Conservation (phyloP, 2,113 vertebrate genomes). For the Psophia crepitans region DNA sequence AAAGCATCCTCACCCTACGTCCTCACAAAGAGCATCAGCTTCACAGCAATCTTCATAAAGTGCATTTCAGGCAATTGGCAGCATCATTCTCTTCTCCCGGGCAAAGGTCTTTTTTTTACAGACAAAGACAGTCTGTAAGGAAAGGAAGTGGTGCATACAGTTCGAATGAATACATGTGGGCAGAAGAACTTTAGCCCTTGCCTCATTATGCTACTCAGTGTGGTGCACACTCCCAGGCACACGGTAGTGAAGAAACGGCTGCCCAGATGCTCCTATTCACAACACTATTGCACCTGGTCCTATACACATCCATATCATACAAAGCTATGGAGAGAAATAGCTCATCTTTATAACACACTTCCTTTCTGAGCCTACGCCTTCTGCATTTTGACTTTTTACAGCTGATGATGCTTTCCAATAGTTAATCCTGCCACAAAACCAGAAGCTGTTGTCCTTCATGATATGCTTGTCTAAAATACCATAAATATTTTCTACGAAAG, state of each 20-base stretch:
- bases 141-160: background rate
- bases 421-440: background rate
- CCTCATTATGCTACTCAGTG: background rate
- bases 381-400: background rate
- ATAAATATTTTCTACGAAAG: background rate
- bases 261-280: background rate
- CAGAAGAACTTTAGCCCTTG: background rate
- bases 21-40: background rate
- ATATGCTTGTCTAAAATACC: background rate
- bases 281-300: background rate
- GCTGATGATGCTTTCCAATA: background rate
- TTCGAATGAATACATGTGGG: fast-evolving
- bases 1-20: background rate
- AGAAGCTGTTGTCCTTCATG: slow-evolving; percentile 7
- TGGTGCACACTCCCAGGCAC: background rate
- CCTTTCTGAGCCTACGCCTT: background rate
- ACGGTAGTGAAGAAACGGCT: background rate
- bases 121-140: background rate
- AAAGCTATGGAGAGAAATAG: background rate
- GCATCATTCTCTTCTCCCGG: background rate
- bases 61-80: background rate
- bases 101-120: background rate
- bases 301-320: background rate
- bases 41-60: background rate
- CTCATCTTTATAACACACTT: background rate